Evolutionary conservation across 2,888 invertebrate genomes (phyloP), one percentile per base, ranked within the genome.

Genomic region (Alsophila aescularia): DNA sequence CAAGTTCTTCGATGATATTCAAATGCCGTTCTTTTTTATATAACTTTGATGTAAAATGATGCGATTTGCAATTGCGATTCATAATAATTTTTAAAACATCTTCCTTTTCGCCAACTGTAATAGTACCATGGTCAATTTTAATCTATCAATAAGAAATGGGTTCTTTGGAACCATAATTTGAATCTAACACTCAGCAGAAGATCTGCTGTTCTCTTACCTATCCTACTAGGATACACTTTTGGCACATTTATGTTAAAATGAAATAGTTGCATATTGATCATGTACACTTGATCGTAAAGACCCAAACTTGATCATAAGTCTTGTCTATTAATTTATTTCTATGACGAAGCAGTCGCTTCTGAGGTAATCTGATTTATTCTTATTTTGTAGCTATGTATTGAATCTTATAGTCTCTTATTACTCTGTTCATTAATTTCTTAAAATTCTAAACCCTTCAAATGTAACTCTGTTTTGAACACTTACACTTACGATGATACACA

Each of bases 321-420:
- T 72, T 71, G 65, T 69, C 36, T 71, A 73, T 67, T 74, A 12
- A 49, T 45, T 39, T 53, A 53, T 48, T 73, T 79, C 83, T 87
- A 72, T 67, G 84, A 79, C 83, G 89, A 89, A 87, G 83, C 86
- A 72, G 64, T 63, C 67, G 83, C 88, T 79, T 87, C 90, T 88
- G 90, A 90, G 90, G 90, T 90, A 90, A 79, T 73, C 73, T 71
- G 74, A 74, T 79, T 49, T 71, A 64, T 73, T 76, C 64, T 73
- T 77, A 77, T 81, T 80, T 72, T 75, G 75, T 75, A 77, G 68
- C 71, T 72, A 74, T 24, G 39, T 39, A 21, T 31, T 16, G 24
- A 43, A 45, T 54, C 21, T 48, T 36, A 37, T 44, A 56, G 50
- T 45, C 21, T 37, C 29, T 29, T 21, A 31, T 15, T 35, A 44